Percentiles rank a stretch among this genome's conserved stretches.
phyloP scores from a whole-genome alignment of 2,888 invertebrate genomes.

The Amphipoea oculea region DNA sequence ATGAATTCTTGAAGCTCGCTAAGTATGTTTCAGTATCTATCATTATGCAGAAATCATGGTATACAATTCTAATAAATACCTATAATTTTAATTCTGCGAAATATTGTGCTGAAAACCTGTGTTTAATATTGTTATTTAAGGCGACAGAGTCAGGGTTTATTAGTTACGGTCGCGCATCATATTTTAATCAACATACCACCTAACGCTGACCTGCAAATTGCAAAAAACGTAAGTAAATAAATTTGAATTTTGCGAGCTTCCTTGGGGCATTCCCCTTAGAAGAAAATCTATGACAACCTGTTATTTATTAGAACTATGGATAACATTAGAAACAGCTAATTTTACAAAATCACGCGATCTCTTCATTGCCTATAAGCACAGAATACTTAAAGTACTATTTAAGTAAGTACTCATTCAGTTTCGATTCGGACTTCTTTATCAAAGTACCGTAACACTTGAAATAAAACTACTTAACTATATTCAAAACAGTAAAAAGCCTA shows the following conservation, averaged over 20 bases:
- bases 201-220: too few species aligned
- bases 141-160: too few species aligned
- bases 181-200: too few species aligned
- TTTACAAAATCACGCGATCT: background rate
- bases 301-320: background rate
- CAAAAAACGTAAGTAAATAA: background rate
- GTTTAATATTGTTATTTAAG: background rate
- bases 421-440: background rate
- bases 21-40: background rate
- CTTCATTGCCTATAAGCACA: background rate
- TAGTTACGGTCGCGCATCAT: too few species aligned
- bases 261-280: background rate
- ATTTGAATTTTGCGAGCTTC: background rate
- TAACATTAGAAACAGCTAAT: background rate
- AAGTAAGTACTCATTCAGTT: background rate
- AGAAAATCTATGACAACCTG: background rate
- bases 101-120: background rate
- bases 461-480: background rate
- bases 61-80: background rate
- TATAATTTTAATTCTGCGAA: background rate
- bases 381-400: too few species aligned
- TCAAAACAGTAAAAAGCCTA: background rate
- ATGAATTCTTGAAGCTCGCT: constrained; percentile 38
- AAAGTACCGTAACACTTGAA: background rate
- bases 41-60: background rate